Percentiles rank a stretch among this genome's conserved stretches.
phyloP scores from a whole-genome alignment of 1,140 invertebrate species.

The Dendrolimus kikuchii region DNA sequence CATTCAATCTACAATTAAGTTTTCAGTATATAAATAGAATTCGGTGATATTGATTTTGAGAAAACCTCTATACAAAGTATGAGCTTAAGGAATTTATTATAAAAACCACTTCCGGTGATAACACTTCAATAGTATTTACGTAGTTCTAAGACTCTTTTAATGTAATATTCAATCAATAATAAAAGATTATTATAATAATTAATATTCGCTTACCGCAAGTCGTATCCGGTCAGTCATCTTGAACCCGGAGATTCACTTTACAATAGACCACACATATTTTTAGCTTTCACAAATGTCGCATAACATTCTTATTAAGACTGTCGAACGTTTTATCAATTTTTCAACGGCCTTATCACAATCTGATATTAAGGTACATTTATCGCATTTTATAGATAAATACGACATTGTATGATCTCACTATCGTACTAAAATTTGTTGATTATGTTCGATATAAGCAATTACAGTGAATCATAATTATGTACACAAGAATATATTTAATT shows the following conservation, averaged over 20 bases:
- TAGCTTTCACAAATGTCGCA: slow-evolving; percentile 26
- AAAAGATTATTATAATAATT: no score
- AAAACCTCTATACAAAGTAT: no score
- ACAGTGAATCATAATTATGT: slow-evolving; percentile 1
- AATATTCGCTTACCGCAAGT: slow-evolving; percentile 42
- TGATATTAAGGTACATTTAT: slow-evolving; percentile 40
- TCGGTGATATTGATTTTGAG: no score
- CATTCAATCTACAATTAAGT: no score
- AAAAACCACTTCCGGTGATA: no score
- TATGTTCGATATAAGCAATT: slow-evolving; percentile 5
- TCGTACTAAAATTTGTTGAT: slow-evolving; percentile 9
- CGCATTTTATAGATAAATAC: slow-evolving; percentile 36
- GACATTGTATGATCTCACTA: slow-evolving; percentile 7
- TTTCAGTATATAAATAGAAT: no score
- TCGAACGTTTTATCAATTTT: slow-evolving; percentile 37
- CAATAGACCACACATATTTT: slow-evolving; percentile 21
- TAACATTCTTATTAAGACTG: slow-evolving; percentile 35
- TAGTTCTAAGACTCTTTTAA: no score
- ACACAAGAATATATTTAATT: no score
- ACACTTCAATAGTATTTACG: no score
- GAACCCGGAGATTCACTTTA: slow-evolving; percentile 36
- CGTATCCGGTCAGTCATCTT: slow-evolving; percentile 56
- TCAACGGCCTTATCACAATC: slow-evolving; percentile 47
- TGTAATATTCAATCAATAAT: no score
- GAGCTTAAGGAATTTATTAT: no score